Conservation (phyloP, 2,113 vertebrate species). For the Pristiophorus japonicus region DNA sequence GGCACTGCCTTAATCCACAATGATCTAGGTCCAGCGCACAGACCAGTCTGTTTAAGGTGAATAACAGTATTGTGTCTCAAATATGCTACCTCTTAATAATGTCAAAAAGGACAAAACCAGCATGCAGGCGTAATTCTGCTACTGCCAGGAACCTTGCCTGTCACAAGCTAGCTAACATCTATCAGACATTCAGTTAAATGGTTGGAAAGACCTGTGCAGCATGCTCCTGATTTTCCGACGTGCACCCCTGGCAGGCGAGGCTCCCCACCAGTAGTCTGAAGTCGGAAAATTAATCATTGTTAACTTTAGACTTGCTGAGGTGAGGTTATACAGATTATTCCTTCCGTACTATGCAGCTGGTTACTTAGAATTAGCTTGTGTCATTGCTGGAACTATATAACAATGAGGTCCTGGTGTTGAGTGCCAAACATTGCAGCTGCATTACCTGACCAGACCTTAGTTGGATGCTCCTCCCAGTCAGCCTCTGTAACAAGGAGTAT, state of each 20-base stretch:
- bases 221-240: too few relatives aligned
- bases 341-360: background rate
- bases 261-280: background rate
- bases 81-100: background rate
- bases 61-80: background rate
- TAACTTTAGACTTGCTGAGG: background rate
- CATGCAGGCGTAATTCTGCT: background rate
- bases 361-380: background rate
- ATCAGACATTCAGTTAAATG: background rate
- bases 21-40: background rate
- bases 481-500: background rate
- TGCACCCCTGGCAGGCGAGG: background rate
- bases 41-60: background rate
- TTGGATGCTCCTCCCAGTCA: background rate
- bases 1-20: background rate
- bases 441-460: background rate
- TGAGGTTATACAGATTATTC: background rate
- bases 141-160: background rate
- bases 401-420: background rate
- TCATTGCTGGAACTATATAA: background rate
- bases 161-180: too few relatives aligned
- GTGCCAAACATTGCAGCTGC: background rate
- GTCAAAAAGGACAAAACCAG: background rate
- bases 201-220: background rate
- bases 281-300: background rate